Conservation (phyloP, 2,888 invertebrate species). For the Polia nebulosa region DNA sequence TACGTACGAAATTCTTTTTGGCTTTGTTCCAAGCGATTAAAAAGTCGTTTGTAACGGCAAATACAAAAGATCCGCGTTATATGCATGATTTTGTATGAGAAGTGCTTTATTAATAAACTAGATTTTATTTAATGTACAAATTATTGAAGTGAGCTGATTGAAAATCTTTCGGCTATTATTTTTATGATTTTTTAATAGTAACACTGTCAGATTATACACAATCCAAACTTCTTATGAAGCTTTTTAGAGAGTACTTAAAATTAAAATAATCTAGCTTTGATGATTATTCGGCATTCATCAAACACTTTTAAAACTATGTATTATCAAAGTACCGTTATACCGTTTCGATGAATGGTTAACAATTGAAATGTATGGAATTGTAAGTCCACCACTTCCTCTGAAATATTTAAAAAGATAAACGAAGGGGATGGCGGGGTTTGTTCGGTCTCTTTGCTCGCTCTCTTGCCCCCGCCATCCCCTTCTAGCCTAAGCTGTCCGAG, state of each 20-base stretch:
- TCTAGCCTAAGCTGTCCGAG: no score
- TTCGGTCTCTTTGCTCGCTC: no score
- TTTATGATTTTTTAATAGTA: not conserved
- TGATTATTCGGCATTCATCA: not conserved
- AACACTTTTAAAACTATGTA: not conserved
- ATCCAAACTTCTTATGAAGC: not conserved
- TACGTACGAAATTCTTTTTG: conserved; percentile 73
- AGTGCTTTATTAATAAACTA: conserved; percentile 16
- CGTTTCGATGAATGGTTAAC: no score
- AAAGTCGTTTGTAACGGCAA: conserved; percentile 75
- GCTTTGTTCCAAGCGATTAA: conserved; percentile 83
- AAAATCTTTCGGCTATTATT: not conserved
- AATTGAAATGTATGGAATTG: no score
- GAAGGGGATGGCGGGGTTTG: no score
- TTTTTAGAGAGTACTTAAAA: not conserved
- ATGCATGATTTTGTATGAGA: not conserved
- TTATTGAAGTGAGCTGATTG: not conserved
- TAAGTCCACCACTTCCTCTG: no score
- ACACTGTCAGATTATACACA: not conserved
- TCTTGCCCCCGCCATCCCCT: no score
- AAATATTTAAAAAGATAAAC: no score
- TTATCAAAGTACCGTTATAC: not conserved
- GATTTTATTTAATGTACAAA: conserved; percentile 1
- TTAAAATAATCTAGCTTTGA: not conserved
- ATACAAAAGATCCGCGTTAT: conserved; percentile 47